Evolutionary conservation across 2,888 invertebrate genomes (phyloP).

Genomic region (Drosophila helvetica): DNA sequence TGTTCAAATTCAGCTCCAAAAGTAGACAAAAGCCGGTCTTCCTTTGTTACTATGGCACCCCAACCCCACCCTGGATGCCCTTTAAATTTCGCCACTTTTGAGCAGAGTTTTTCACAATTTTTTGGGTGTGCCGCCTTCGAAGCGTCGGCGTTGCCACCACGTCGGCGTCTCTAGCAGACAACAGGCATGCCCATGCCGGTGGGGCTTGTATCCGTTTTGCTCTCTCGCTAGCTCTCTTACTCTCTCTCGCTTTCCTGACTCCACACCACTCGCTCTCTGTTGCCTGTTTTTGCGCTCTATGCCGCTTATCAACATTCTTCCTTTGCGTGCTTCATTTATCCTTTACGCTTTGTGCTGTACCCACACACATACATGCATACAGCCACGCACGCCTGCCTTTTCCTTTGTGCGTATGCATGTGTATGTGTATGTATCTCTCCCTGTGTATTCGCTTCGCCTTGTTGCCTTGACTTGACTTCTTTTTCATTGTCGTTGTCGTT

Average conservation of each 20-base stretch:
- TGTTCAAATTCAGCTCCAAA: background rate
- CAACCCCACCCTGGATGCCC: background rate
- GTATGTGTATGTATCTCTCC: slow-evolving; percentile 12
- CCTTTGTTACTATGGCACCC: slow-evolving; percentile 3
- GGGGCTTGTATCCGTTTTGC: slow-evolving; percentile 73
- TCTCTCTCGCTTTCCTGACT: slow-evolving; percentile 43
- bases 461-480: slow-evolving; percentile 75
- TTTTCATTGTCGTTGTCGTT: slow-evolving; percentile 75
- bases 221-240: slow-evolving; percentile 41
- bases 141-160: slow-evolving; percentile 80
- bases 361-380: slow-evolving; percentile 24
- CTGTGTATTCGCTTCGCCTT: slow-evolving; percentile 24
- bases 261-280: slow-evolving; percentile 25
- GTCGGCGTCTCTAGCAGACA: slow-evolving; percentile 69
- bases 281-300: slow-evolving; percentile 51
- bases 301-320: slow-evolving; percentile 60
- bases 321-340: slow-evolving; percentile 68
- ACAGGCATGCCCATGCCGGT: slow-evolving; percentile 37
- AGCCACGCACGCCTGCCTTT: slow-evolving; percentile 41
- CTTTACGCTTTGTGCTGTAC: slow-evolving; percentile 71
- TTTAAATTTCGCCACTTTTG: slow-evolving; percentile 43
- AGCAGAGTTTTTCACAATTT: slow-evolving; percentile 63
- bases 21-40: slow-evolving; percentile 6
- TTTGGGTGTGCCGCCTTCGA: slow-evolving; percentile 80
- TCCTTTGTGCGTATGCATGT: slow-evolving; percentile 35